Percentiles rank a stretch among this genome's conserved stretches.
Evolutionary conservation across 2,797 vertebrate genomes (phyloP).

Genomic region (Hozukius guyotensis): DNA sequence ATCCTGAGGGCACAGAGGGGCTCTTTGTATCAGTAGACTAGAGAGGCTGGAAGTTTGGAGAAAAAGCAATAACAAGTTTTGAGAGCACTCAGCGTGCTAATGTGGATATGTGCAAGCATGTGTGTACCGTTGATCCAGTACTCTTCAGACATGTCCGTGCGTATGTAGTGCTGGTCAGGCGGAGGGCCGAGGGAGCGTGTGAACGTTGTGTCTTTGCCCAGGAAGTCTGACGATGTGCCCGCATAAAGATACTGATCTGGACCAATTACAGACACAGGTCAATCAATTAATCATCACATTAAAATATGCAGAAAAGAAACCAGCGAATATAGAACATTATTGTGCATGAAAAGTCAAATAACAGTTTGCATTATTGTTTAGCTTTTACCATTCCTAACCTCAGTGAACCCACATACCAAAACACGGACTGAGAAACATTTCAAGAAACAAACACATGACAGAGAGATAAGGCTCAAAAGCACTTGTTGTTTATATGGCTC

Average conservation of each 20-base stretch:
- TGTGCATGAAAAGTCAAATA: background rate
- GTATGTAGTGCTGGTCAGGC: slow-evolving; percentile 94
- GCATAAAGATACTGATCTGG: slow-evolving; percentile 94
- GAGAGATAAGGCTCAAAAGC: slow-evolving; percentile 16
- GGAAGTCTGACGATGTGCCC: slow-evolving; percentile 96
- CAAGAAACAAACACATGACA: slow-evolving; percentile 14
- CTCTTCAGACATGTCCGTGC: slow-evolving; percentile 97
- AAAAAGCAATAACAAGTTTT: slow-evolving; percentile 57
- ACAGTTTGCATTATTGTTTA: background rate
- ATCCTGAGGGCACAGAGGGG: slow-evolving; percentile 60
- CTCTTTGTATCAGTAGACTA: slow-evolving; percentile 62
- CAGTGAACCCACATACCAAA: slow-evolving; percentile 11
- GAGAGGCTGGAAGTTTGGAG: slow-evolving; percentile 46
- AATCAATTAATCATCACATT: background rate
- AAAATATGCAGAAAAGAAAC: background rate
- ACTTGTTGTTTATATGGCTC: slow-evolving; percentile 37
- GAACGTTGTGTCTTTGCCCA: slow-evolving; percentile 96
- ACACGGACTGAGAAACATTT: slow-evolving; percentile 8
- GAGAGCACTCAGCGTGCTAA: slow-evolving; percentile 43
- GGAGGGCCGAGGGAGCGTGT: slow-evolving; percentile 94
- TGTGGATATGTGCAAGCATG: slow-evolving; percentile 28
- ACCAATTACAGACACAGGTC: slow-evolving; percentile 35
- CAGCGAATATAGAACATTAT: background rate
- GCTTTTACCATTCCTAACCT: background rate
- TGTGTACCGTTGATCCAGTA: slow-evolving; percentile 97